Conservation (phyloP, 2,797 vertebrate genomes). For the Sphenopsis melanotis region DNA sequence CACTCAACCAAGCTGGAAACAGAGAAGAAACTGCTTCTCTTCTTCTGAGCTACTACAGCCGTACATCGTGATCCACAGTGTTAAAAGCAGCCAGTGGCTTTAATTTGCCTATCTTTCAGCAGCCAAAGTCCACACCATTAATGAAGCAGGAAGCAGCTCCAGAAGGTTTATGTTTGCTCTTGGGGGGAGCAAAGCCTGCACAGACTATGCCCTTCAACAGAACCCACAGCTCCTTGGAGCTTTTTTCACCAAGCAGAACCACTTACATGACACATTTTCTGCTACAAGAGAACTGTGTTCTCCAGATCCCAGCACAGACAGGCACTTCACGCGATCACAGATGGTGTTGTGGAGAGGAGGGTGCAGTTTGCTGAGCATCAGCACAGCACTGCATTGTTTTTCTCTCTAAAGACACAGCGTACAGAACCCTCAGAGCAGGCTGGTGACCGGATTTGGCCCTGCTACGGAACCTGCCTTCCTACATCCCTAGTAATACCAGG, state of each 20-base stretch:
- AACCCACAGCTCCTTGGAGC: neutral
- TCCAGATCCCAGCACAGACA: neutral
- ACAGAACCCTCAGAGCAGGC: neutral
- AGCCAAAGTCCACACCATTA: constrained; percentile 2
- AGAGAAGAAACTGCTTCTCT: neutral
- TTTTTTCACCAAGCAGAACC: neutral
- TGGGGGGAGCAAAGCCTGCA: neutral
- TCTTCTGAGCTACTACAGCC: neutral
- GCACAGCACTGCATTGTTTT: neutral
- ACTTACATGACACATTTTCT: neutral
- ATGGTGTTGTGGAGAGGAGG: neutral
- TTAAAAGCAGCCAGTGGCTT: neutral
- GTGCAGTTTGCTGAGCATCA: neutral
- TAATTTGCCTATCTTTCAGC: neutral
- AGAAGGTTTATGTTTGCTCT: constrained; percentile 32
- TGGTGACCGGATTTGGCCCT: neutral
- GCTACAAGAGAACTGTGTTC: neutral
- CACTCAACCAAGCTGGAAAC: neutral
- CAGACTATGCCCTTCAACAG: neutral
- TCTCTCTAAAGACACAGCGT: neutral
- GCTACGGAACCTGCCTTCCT: neutral
- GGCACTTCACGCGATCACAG: neutral
- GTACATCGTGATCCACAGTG: neutral
- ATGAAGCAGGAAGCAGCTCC: neutral
- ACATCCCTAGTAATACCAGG: neutral